Conservation (phyloP, 1,140 invertebrate genomes). For the Andrena cerasifolii region DNA sequence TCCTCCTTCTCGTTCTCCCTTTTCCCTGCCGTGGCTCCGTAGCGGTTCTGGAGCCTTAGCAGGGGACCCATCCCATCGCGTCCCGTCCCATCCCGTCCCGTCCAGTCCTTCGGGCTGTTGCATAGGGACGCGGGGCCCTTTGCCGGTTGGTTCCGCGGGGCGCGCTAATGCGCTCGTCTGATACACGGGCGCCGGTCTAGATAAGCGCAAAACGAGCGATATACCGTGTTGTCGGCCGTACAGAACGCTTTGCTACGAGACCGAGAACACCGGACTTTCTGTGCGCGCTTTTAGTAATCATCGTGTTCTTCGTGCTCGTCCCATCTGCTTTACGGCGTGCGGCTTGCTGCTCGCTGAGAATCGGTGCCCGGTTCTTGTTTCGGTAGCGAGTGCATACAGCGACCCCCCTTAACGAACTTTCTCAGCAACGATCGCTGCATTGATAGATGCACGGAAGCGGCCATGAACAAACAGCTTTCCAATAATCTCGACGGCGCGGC, state of each 20-base stretch:
- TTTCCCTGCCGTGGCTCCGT: slow-evolving; percentile 22
- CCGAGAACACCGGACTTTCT: slow-evolving; percentile 11
- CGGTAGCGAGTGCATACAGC: background rate
- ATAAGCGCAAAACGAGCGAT: slow-evolving; percentile 60
- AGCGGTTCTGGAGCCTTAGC: slow-evolving; percentile 31
- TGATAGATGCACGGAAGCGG: background rate
- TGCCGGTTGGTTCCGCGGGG: slow-evolving; percentile 37
- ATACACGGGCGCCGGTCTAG: slow-evolving; percentile 55
- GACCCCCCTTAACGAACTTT: background rate
- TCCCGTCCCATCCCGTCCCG: too few relatives aligned
- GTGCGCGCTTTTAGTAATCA: slow-evolving; percentile 44
- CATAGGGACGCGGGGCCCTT: slow-evolving; percentile 33
- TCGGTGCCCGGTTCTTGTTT: background rate
- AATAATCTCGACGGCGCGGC: background rate
- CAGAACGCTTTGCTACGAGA: slow-evolving; percentile 38
- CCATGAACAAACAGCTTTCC: background rate
- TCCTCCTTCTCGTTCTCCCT: slow-evolving; percentile 66
- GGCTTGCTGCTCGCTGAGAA: background rate
- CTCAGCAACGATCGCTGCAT: background rate
- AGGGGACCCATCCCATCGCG: too few relatives aligned
- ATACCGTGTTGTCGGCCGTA: slow-evolving; percentile 43
- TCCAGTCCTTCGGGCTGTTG: slow-evolving; percentile 35
- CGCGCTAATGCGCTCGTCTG: slow-evolving; percentile 66
- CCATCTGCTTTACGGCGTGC: background rate
- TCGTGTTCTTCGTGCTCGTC: slow-evolving; percentile 25